Base-by-base conservation (phyloP, 1,140 invertebrate species). In the Tyrophagus putrescentiae region DNA sequence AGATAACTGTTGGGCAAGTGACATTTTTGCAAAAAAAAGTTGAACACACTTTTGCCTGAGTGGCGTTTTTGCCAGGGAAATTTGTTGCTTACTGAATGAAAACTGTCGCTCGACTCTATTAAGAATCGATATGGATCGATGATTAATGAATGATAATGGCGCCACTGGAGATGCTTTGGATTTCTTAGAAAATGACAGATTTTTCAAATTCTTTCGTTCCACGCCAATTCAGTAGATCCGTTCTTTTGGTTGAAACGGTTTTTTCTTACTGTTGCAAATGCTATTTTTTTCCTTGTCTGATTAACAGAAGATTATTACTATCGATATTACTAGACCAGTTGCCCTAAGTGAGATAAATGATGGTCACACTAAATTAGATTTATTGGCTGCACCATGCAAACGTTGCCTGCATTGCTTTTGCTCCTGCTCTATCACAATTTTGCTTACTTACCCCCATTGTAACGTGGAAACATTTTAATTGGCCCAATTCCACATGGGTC, bases 91-190 rank as follows among this genome's bases (percentile, higher is more conserved):
- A 48, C 45, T 7, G 7, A 25, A 21, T 7, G 45, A 48, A 48
- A 6, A 18, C 18, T 7, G 45, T 13, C 45, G 18, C 23, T 48
- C 45, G 45, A 48, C 7, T 48, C 18, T 48, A 48, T 48, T 48
- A 21, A 13, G 36, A 48, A 48, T 48, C 18, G 45, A 48, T 6
- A 48, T 48, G 18, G 18, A 18, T 48, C 45, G 18, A 48, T 48
- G 45, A 48, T 48, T 48, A 48, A 48, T 48, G 45, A 48, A 48
- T 48, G 45, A 7, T 48, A 48, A 48, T 48, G 45, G 18, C 18
- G 45, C 45, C 7, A 9, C 31, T 21, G 7, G 7, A 18, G 18
- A 48, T 48, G 45, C 45, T 25, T 7, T 48, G 7, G 13, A 7
- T 48, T 7, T 21, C 31, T 7, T 21, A 21, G 7, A 7, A 7